These are phyloP conservation scores for Orthosia incerta DNA, from an alignment of 2,888 invertebrate genomes.

Conservation along the genomic window DNA sequence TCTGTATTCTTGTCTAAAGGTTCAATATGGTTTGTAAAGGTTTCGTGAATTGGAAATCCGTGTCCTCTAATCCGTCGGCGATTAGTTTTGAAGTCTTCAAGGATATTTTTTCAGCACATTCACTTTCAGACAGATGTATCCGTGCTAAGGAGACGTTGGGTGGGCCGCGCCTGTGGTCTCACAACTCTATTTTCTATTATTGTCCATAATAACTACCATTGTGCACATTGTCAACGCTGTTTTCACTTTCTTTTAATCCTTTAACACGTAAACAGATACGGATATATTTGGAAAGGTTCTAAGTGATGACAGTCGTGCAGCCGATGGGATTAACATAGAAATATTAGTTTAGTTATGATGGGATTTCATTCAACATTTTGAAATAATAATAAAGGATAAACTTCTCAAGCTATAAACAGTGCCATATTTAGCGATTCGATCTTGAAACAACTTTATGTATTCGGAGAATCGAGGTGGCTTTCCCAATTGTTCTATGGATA, in stretches of 20 bases:
- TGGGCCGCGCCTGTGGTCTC: constrained; percentile 79
- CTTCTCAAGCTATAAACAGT: not conserved
- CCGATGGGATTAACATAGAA: constrained; percentile 27
- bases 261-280: constrained; percentile 84
- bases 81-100: constrained; percentile 87
- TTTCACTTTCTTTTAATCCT: constrained; percentile 88
- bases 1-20: not conserved
- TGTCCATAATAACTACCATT: constrained; percentile 78
- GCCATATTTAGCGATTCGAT: not conserved
- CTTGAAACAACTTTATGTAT: not conserved
- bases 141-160: constrained; percentile 84
- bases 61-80: constrained; percentile 86
- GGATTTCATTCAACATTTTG: constrained; percentile 3
- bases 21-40: constrained; percentile 34
- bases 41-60: constrained; percentile 50
- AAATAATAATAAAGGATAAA: constrained; percentile 9
- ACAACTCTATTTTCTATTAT: constrained; percentile 76
- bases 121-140: constrained; percentile 89
- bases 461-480: not conserved
- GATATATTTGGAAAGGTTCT: constrained; percentile 73
- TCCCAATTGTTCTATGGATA: not conserved
- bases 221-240: constrained; percentile 84
- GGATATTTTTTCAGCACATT: constrained; percentile 83
- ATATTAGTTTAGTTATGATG: constrained; percentile 10
- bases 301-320: constrained; percentile 29